Base-by-base conservation (phyloP, 2,113 vertebrate species). In the Tachysurus fulvidraco region DNA sequence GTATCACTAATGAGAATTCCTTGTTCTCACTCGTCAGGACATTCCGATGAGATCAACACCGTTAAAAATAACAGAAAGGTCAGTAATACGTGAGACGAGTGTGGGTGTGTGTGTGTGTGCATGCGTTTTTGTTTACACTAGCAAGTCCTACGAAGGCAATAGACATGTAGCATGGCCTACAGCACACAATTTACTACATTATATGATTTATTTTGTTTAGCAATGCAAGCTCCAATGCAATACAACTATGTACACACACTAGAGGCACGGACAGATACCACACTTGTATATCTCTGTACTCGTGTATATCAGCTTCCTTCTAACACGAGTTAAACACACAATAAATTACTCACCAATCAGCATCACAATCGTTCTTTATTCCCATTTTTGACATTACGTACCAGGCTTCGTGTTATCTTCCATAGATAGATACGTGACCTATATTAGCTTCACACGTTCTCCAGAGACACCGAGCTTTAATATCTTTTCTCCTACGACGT, bases 1-100 rank as follows among this genome's bases (percentile, higher is more conserved):
- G 36, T 36, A 8, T n/a, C 10, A 19, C 36, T 69, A 19, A 12
- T 23, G 14, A 80, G n/a, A 74, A 10, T 28, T 77, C 9, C 19
- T 46, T 46, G 62, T 79, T 77, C 23, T 59, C 46, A 3, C 21
- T 19, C 44, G 92, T 79, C 91, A 99, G 98, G 96, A 97, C 64
- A 96, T 98, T 65, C 97, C 97, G 21, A 85, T 98, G 90, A 94
- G 95, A 89, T 79, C 95, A 23, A 86, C 93, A 2, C 91, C 92
- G 0, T 91, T 93, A 81, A 95, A 93, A 89, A 88, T 94, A 80
- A 92, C 94, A 0, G 97, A 98, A 21, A 98, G 97, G 98, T 98
- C 92, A 89, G 93, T 76, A 17, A n/a, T 50, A 64, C 14, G 2
- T 44, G 55, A 41, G 19, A 13, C 3, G 2, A 1, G 14, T 21